phyloP scores from a whole-genome alignment of 2,797 vertebrate genomes.

The Numenius phaeopus region DNA sequence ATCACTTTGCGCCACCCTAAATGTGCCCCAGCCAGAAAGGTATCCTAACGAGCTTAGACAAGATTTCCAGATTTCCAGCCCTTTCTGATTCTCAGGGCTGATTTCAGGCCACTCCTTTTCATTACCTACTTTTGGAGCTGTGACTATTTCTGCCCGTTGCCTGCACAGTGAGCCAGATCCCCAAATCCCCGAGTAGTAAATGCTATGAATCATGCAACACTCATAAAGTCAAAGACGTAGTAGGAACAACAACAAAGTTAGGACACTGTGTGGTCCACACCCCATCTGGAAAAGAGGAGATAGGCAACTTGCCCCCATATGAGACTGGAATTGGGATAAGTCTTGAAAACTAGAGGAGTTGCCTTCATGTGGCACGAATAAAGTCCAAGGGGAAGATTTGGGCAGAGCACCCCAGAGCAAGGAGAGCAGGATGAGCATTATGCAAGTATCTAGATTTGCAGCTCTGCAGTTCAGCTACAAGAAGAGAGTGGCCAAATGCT shows the following conservation, averaged over 20 bases:
- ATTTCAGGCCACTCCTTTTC: background rate
- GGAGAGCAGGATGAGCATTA: background rate
- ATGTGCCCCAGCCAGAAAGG: background rate
- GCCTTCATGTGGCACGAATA: background rate
- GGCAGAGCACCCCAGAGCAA: background rate
- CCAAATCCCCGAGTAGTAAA: background rate
- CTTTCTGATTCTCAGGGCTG: background rate
- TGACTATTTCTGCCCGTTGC: background rate
- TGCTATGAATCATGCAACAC: background rate
- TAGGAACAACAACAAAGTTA: background rate
- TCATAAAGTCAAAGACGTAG: background rate
- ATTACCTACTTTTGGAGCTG: background rate
- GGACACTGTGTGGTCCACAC: constrained; percentile 11
- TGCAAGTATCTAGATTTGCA: background rate
- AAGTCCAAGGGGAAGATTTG: background rate
- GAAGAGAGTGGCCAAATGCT: background rate
- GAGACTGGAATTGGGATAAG: background rate
- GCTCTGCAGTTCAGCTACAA: background rate
- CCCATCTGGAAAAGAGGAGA: background rate
- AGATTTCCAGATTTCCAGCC: background rate
- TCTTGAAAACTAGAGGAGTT: background rate
- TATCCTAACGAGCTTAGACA: background rate
- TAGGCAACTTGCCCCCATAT: background rate
- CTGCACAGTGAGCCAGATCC: background rate
- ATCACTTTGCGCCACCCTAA: background rate